These are phyloP conservation scores for Sapayoa aenigma DNA, from an alignment of 2,113 vertebrate species.

Conservation along the genomic window DNA sequence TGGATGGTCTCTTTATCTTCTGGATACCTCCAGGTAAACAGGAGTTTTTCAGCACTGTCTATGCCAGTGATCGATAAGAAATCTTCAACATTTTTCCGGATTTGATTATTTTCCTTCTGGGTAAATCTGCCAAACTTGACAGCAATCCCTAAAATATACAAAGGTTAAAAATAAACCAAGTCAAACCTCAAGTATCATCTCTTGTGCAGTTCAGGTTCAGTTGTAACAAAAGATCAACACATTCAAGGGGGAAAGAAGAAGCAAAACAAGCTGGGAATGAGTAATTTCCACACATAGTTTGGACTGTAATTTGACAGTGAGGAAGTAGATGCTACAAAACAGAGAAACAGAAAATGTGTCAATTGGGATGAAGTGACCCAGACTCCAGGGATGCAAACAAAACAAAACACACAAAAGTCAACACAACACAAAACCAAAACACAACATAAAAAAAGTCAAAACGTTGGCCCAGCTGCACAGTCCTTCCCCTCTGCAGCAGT, in stretches of 20 bases:
- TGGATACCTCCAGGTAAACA: constrained; percentile 68
- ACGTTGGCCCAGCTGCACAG: neutral
- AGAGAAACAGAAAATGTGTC: neutral
- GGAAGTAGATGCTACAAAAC: neutral
- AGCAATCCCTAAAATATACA: constrained; percentile 54
- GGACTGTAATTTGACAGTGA: neutral
- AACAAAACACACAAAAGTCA: too few relatives aligned
- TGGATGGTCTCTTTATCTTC: constrained; percentile 53
- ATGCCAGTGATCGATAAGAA: constrained; percentile 70
- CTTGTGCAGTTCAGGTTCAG: neutral
- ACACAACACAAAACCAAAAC: too few relatives aligned
- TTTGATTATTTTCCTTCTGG: constrained; percentile 69
- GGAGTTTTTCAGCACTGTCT: constrained; percentile 71
- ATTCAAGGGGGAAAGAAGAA: neutral
- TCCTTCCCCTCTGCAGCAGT: neutral
- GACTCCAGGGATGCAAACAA: neutral
- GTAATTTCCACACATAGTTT: neutral
- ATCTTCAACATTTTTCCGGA: constrained; percentile 67
- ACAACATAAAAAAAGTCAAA: neutral
- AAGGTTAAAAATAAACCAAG: neutral
- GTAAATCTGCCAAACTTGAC: constrained; percentile 76
- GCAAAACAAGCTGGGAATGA: neutral
- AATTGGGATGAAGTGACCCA: neutral
- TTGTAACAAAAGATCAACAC: neutral
- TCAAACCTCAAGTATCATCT: neutral